Evolutionary conservation across 2,797 vertebrate genomes (phyloP).

Genomic region (Bovichtus variegatus): DNA sequence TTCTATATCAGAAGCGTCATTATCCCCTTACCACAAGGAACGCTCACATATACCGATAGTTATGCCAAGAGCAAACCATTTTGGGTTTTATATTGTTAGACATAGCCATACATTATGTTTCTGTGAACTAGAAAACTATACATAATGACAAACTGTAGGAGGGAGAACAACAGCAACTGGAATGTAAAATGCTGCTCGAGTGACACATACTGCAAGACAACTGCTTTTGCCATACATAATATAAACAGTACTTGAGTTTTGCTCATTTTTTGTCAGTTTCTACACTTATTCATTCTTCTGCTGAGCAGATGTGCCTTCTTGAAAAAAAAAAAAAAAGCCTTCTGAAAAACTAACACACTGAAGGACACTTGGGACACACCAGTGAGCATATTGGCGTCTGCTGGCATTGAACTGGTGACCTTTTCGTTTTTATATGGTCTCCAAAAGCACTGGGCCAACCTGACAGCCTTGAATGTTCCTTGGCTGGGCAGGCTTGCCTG

Average conservation of each 20-base stretch:
- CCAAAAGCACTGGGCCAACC: conserved; percentile 61
- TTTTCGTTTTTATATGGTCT: conserved; percentile 60
- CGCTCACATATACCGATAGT: background rate
- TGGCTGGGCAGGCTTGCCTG: conserved; percentile 50
- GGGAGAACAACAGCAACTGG: background rate
- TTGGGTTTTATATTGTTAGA: background rate
- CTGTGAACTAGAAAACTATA: background rate
- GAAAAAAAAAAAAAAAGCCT: conserved; percentile 1
- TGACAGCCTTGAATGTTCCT: conserved; percentile 71
- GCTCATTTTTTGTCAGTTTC: background rate
- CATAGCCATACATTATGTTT: background rate
- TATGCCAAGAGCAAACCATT: background rate
- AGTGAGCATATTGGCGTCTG: conserved; percentile 34
- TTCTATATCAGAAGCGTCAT: background rate
- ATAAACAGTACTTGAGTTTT: background rate
- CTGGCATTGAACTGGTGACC: conserved; percentile 66
- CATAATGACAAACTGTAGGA: conserved; percentile 1
- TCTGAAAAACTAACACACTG: background rate
- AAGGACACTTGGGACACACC: conserved; percentile 37
- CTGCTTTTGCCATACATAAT: background rate
- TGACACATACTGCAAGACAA: conserved; percentile 1
- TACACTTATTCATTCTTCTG: background rate
- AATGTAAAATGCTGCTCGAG: background rate
- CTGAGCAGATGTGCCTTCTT: conserved; percentile 28
- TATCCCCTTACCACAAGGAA: no score